These are phyloP conservation scores for Harpagoxenus sublaevis DNA, from an alignment of 2,888 invertebrate species.

Conservation along the genomic window DNA sequence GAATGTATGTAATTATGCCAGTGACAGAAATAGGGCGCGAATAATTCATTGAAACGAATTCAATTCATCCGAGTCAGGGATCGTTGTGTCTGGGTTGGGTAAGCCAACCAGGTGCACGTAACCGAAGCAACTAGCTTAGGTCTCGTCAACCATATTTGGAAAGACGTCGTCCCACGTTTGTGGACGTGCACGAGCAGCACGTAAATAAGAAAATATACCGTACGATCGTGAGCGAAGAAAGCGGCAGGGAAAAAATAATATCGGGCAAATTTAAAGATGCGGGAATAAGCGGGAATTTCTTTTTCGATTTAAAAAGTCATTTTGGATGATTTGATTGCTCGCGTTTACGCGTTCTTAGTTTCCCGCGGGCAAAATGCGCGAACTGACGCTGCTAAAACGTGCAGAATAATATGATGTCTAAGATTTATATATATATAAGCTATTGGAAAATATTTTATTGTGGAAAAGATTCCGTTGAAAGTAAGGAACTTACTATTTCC, in stretches of 20 bases:
- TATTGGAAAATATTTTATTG: too few species aligned
- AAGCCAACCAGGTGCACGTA: constrained; percentile 63
- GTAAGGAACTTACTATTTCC: constrained; percentile 84
- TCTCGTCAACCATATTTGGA: constrained; percentile 86
- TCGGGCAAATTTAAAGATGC: not conserved
- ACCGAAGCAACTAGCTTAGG: constrained; percentile 70
- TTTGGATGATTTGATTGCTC: not conserved
- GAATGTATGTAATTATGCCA: constrained; percentile 10
- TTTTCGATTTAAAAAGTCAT: not conserved
- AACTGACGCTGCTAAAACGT: not conserved
- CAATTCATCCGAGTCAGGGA: constrained; percentile 39
- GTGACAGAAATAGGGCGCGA: constrained; percentile 49
- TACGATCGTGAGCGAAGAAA: constrained; percentile 31
- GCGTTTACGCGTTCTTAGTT: not conserved
- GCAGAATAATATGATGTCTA: not conserved
- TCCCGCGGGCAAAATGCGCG: not conserved
- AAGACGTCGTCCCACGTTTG: constrained; percentile 88
- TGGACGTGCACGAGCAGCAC: constrained; percentile 84
- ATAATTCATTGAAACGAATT: constrained; percentile 57
- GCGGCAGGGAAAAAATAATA: not conserved
- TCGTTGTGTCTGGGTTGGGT: constrained; percentile 64
- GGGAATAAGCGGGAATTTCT: not conserved
- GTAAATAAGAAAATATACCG: constrained; percentile 60
- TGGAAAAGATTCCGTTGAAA: not conserved
- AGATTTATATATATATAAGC: not conserved